A percentile compares a stretch with the other conserved stretches of the same genome.
phyloP scores from a whole-genome alignment of 2,888 invertebrate genomes.

The Metalampra italica region DNA sequence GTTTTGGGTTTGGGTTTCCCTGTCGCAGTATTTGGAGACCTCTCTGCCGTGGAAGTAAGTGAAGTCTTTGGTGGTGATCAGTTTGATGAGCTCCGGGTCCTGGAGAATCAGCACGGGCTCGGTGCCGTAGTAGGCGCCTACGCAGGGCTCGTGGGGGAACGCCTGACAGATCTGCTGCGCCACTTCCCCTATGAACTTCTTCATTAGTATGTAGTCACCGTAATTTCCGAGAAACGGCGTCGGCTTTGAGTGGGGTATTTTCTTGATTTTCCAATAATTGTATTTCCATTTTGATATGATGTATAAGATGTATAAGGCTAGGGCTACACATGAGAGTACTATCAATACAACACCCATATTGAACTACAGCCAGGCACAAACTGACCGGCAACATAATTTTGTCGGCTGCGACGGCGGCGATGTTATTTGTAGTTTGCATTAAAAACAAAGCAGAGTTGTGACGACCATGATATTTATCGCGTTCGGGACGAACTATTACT shows the following conservation, averaged over 20 bases:
- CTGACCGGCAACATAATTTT: too few species aligned
- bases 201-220: slow-evolving; percentile 4
- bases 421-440: too few species aligned
- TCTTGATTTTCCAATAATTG: slow-evolving; percentile 1
- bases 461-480: too few species aligned
- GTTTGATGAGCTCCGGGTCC: slow-evolving; percentile 36
- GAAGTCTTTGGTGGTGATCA: slow-evolving; percentile 28
- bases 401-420: too few species aligned
- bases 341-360: neutral
- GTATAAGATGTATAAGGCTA: neutral
- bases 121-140: slow-evolving; percentile 32
- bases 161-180: slow-evolving; percentile 22
- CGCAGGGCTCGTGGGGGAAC: slow-evolving; percentile 25
- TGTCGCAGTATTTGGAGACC: slow-evolving; percentile 31
- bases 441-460: too few species aligned
- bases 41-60: slow-evolving; percentile 32
- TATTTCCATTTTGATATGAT: slow-evolving; percentile 1
- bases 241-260: neutral
- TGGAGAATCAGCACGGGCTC: slow-evolving; percentile 30
- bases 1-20: slow-evolving; percentile 35
- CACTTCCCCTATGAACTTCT: slow-evolving; percentile 10
- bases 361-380: too few species aligned
- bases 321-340: neutral
- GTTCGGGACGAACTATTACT: too few species aligned
- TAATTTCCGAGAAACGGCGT: slow-evolving; percentile 1